phyloP scores from a whole-genome alignment of 30 jellyfish, hydroid and myxozoan species.

The Mastigias papua region DNA sequence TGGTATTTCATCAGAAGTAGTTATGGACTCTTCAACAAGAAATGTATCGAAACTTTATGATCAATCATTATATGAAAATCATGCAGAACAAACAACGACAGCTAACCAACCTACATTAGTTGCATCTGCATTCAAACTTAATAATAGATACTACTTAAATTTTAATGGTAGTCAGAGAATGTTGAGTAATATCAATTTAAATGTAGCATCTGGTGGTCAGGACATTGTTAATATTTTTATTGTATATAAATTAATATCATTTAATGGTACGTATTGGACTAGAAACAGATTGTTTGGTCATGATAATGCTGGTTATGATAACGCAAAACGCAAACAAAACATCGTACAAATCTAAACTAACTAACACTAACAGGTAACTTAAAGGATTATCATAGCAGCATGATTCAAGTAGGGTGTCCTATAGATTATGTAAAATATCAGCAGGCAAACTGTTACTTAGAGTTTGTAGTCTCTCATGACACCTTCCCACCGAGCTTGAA shows the following conservation, averaged over 20 bases:
- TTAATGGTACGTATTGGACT: constrained; percentile 38
- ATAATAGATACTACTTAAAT: constrained; percentile 37
- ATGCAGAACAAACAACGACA: constrained; percentile 62
- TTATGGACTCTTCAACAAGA: constrained; percentile 48
- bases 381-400: too few species aligned
- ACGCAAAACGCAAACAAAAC: too few species aligned
- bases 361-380: too few species aligned
- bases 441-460: too few species aligned
- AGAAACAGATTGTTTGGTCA: constrained; percentile 59
- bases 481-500: too few species aligned
- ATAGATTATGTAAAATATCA: too few species aligned
- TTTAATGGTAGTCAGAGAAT: constrained; percentile 54
- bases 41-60: constrained; percentile 55
- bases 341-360: too few species aligned
- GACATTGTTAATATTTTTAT: constrained; percentile 39
- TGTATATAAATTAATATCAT: constrained; percentile 21
- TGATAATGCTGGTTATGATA: constrained; percentile 54
- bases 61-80: constrained; percentile 35
- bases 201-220: constrained; percentile 38
- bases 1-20: constrained; percentile 40
- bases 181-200: constrained; percentile 49
- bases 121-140: constrained; percentile 32
- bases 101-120: constrained; percentile 43
- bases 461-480: too few species aligned
- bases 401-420: too few species aligned